These are phyloP conservation scores for Cydia amplana DNA, from an alignment of 1,140 invertebrate genomes.

Conservation along the genomic window DNA sequence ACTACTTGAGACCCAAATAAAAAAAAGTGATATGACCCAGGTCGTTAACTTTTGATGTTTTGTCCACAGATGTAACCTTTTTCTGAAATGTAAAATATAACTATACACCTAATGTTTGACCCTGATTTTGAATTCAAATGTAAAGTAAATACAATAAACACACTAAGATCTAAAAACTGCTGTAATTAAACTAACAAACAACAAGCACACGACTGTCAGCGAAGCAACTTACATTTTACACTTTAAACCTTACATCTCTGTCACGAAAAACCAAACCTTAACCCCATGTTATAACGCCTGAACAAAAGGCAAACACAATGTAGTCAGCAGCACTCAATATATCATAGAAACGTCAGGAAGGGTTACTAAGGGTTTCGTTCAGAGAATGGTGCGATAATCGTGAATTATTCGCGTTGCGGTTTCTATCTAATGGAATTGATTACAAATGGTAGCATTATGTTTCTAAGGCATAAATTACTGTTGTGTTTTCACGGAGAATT, in stretches of 20 bases:
- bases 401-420: slow-evolving; percentile 9
- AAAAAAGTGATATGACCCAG: no score
- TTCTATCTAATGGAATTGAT: slow-evolving; percentile 12
- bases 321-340: slow-evolving; percentile 52
- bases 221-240: slow-evolving; percentile 37
- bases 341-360: slow-evolving; percentile 57
- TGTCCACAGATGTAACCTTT: no score
- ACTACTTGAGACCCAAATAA: no score
- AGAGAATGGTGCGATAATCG: neutral
- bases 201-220: slow-evolving; percentile 52
- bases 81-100: no score
- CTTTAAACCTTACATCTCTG: slow-evolving; percentile 2
- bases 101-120: no score
- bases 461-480: slow-evolving; percentile 19
- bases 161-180: slow-evolving; percentile 36
- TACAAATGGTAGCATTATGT: slow-evolving; percentile 17
- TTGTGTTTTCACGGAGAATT: slow-evolving; percentile 7
- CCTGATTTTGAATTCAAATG: slow-evolving; percentile 29
- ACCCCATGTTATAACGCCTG: slow-evolving; percentile 12
- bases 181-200: slow-evolving; percentile 44
- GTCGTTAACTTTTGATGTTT: no score
- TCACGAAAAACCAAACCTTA: slow-evolving; percentile 39
- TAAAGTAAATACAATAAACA: neutral
- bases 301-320: neutral
- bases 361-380: slow-evolving; percentile 47